Base-by-base conservation (phyloP, 1,140 invertebrate genomes). In the Phymastichus coffea region DNA sequence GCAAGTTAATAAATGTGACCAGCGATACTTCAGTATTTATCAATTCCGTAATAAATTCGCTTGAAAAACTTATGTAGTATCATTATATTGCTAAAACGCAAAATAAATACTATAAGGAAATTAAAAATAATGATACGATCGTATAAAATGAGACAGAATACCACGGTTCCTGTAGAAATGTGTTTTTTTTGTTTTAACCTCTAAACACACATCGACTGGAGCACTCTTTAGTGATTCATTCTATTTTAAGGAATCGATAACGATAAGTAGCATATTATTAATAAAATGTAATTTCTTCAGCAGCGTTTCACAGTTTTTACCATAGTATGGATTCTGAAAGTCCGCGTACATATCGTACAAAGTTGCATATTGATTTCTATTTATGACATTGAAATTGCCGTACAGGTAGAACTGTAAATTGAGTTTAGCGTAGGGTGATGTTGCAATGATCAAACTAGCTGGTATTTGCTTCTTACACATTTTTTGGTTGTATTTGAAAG, bases 331-430 rank as follows among this genome's bases (percentile, higher is more conserved):
- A 43, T 37, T 40, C 66, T 67, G 63, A 55, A 75, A 75, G 38
- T 71, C 67, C 9, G 41, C 12, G 57, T 66, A 71, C 58, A 67
- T 70, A 49, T 72, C 63, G 53, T 73, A 76, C 1, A 71, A 60
- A 14, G 65, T 7, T 17, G 66, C 51, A 47, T 63, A 72, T 17
- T 69, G 53, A 61, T 67, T 68, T 14, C 61, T 53, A 30, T 14
- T 15, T 61, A 69, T 63, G 6, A 69, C 35, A 59, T 72, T 68
- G 15, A 73, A 51, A 66, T 71, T 66, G 12, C 67, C 61, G 57
- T 74, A 73, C 0, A 69, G 70, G 63, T 67, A 74, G 52, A 48
- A 60, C 63, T 66, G 47, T 12, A 66, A 74, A n/a, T n/a, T n/a
- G n/a, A n/a, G n/a, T n/a, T n/a, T n/a, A n/a, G n/a, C n/a, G n/a